These are phyloP conservation scores for Planiliza haematocheilus DNA, from an alignment of 2,113 vertebrate species.

Conservation along the genomic window DNA sequence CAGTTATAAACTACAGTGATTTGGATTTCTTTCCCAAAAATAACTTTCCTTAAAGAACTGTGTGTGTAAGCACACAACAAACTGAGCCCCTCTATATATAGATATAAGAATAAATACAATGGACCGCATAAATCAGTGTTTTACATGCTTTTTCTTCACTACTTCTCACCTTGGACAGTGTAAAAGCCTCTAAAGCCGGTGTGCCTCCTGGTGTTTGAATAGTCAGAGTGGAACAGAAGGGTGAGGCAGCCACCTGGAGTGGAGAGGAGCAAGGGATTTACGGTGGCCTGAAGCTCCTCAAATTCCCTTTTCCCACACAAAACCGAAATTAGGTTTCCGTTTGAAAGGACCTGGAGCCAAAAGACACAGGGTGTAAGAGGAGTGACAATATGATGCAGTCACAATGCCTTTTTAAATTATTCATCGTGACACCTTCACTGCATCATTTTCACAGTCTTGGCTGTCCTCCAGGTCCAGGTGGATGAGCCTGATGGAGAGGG, in stretches of 20 bases:
- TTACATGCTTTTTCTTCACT: background rate
- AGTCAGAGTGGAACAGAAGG: slow-evolving; percentile 89
- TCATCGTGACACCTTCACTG: slow-evolving; percentile 76
- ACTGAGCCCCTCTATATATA: background rate
- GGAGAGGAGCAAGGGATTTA: slow-evolving; percentile 84
- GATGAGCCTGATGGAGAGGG: slow-evolving; percentile 86
- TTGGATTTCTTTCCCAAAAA: no score
- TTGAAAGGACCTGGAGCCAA: slow-evolving; percentile 81
- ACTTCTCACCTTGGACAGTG: slow-evolving; percentile 80
- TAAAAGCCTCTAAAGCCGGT: slow-evolving; percentile 92
- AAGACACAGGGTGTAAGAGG: background rate
- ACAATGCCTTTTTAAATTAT: background rate
- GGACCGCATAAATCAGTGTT: no score
- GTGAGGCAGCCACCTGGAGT: slow-evolving; percentile 81
- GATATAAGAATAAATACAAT: background rate
- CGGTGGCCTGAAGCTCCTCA: slow-evolving; percentile 64
- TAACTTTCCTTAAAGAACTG: no score
- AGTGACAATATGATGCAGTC: background rate
- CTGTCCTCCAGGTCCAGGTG: slow-evolving; percentile 93
- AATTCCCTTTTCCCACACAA: slow-evolving; percentile 86
- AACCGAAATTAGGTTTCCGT: slow-evolving; percentile 62
- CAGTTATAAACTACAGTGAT: no score
- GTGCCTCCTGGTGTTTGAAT: slow-evolving; percentile 89
- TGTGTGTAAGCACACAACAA: background rate
- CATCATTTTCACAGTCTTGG: slow-evolving; percentile 88